These are phyloP conservation scores for Meta bourneti DNA, from an alignment of 2,888 invertebrate genomes.

Conservation along the genomic window DNA sequence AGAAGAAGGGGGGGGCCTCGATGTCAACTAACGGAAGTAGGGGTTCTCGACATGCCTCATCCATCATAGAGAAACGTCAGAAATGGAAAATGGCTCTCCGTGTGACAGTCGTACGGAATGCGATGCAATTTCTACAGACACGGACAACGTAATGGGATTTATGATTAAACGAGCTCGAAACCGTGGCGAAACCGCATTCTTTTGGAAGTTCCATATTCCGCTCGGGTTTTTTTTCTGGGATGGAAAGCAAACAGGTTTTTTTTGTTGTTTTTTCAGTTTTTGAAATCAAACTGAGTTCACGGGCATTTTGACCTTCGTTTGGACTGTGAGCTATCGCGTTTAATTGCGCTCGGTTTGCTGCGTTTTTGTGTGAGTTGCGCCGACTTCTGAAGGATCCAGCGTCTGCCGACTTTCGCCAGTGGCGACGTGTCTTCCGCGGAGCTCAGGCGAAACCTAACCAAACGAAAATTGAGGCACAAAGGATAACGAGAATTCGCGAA, in stretches of 20 bases:
- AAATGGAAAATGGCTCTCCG: background rate
- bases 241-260: background rate
- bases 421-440: too few relatives aligned
- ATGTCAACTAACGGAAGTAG: constrained; percentile 48
- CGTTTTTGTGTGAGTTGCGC: too few relatives aligned
- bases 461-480: too few relatives aligned
- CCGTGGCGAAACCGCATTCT: background rate
- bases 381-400: too few relatives aligned
- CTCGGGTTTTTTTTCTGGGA: background rate
- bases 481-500: too few relatives aligned
- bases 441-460: too few relatives aligned
- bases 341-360: too few relatives aligned
- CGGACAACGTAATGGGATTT: constrained; percentile 4
- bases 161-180: constrained; percentile 18
- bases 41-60: constrained; percentile 57
- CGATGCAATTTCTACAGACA: constrained; percentile 25
- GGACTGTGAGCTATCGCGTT: too few relatives aligned
- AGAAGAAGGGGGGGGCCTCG: constrained; percentile 21
- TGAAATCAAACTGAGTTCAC: too few relatives aligned
- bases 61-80: constrained; percentile 64
- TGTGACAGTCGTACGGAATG: constrained; percentile 13
- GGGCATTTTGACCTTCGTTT: too few relatives aligned
- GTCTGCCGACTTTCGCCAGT: too few relatives aligned
- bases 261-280: background rate
- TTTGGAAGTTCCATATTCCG: background rate